Base-by-base conservation (phyloP, 2,113 vertebrate species). In the Eretmochelys imbricata region DNA sequence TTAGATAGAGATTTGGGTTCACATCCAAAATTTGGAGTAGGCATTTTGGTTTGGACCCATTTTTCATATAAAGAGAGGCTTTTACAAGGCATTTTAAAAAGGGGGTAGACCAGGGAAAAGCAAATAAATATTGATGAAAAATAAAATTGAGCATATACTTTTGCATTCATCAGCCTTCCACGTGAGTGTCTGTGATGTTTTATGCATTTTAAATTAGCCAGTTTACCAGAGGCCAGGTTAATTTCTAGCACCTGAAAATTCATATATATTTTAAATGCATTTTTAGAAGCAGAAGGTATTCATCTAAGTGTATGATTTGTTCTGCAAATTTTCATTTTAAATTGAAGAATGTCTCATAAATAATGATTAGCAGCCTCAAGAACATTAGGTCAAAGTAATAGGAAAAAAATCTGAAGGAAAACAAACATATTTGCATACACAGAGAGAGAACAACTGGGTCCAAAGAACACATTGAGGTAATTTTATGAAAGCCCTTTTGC, bases 41-140 rank as follows among this genome's bases (percentile, higher is more conserved):
- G 20, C 84, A 6, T 82, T 91, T 80, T 31, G 3, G 89, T 91
- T 27, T 81, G 78, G 13, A 93, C 48, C 84, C 1, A 31, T 92
- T 55, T 84, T 92, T 88, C 80, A 91, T 86, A 91, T 81, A 2
- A 83, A 78, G 82, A 81, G 82, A 85, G 2, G 83, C 51, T 92
- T 91, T 76, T 4, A 54, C 42, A 96, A 93, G 8, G 51, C 65
- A 90, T 94, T 82, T 94, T 24, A 86, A 79, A 72, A 49, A 89
- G 87, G 87, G 91, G 49, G 16, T 0, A 1, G 35, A 4, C 11
- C 86, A 91, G 53, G 46, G 84, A 11, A 96, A 88, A 94, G 35
- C 46, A 94, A 94, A 96, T 97, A 97, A 97, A 95, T 97, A 91
- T 94, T 96, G 91, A 93, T 94, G 88, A 94, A 89, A 49, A 82